Evolutionary conservation across 2,113 vertebrate genomes (phyloP), one percentile per base, ranked within the genome.

Genomic region (Junco hyemalis): DNA sequence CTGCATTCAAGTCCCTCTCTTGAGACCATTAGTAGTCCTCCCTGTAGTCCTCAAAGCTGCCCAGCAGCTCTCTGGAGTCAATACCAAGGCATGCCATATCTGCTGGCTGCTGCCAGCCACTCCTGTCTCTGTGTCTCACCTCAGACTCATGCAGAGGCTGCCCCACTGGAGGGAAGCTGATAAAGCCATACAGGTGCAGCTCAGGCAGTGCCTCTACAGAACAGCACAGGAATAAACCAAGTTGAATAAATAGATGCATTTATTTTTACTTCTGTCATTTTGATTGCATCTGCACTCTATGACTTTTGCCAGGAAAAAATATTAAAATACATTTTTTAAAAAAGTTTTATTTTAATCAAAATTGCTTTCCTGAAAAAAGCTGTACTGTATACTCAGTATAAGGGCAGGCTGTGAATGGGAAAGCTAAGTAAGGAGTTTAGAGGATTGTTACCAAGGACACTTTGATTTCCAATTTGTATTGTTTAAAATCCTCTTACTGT

Each of bases 221-320:
- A 44, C 35, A 45, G 86, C 10, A 40, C 47, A 71, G 25, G 17
- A 93, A 38, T 80, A 69, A 87, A 66, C 33, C 17, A 24, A 76
- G 40, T 36, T 36, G 40, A 40, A 12, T 40, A 40, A 14, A 59
- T 14, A 89, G 42, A 56, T 84, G 36, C 45, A 20, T 78, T 93
- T 84, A 51, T 78, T 92, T 91, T 94, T 79, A 47, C 53, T 68
- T 92, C 24, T 82, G 61, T 81, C 33, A 44, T 72, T 96, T 76
- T 69, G 29, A 79, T 72, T 91, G 66, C 66, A 65, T 80, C 42
- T 87, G 73, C 79, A 45, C 48, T 38, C 40, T 89, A 72, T 29
- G 50, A 65, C 20, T 69, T 81, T 26, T 69, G 38, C 81, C 93
- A 87, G 66, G 42, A 57, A 72, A 70, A 89, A 90, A 79, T 81